Evolutionary conservation across 2,113 vertebrate genomes (phyloP).

Genomic region (Anoplopoma fimbria): DNA sequence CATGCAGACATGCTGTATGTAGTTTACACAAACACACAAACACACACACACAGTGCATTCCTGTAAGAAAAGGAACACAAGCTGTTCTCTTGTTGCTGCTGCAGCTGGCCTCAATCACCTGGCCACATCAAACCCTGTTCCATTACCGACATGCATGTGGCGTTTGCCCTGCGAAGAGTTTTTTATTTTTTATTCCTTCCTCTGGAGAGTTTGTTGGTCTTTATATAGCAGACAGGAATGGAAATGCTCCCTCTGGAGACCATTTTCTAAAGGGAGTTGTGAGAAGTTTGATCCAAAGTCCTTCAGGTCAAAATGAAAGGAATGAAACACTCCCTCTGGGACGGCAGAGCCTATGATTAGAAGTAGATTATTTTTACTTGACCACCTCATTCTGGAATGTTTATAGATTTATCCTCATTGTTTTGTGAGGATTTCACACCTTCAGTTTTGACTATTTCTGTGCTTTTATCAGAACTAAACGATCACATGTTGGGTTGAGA

Average conservation of each 20-base stretch:
- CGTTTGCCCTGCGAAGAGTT: slow-evolving; percentile 10
- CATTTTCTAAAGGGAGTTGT: slow-evolving; percentile 34
- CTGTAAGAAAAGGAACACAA: slow-evolving; percentile 26
- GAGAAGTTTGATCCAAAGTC: slow-evolving; percentile 22
- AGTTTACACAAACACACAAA: slow-evolving; percentile 18
- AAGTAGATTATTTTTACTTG: neutral
- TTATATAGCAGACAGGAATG: slow-evolving; percentile 66
- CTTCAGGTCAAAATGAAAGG: slow-evolving; percentile 4
- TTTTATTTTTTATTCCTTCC: slow-evolving; percentile 11
- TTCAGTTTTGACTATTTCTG: neutral
- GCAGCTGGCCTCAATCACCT: slow-evolving; percentile 75
- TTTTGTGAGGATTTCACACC: neutral
- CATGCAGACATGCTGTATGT: neutral
- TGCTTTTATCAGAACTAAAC: slow-evolving; percentile 1
- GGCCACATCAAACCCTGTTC: slow-evolving; percentile 76
- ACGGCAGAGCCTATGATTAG: no score
- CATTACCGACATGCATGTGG: slow-evolving; percentile 53
- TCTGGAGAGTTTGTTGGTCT: slow-evolving; percentile 52
- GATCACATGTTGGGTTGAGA: neutral
- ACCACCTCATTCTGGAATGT: neutral
- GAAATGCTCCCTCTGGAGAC: slow-evolving; percentile 40
- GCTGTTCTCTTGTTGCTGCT: slow-evolving; percentile 39
- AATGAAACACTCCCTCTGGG: slow-evolving; percentile 15
- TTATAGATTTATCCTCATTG: neutral
- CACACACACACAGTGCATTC: slow-evolving; percentile 11